These are phyloP conservation scores for Plestiodon gilberti DNA, from an alignment of 2,113 vertebrate species.

Conservation along the genomic window DNA sequence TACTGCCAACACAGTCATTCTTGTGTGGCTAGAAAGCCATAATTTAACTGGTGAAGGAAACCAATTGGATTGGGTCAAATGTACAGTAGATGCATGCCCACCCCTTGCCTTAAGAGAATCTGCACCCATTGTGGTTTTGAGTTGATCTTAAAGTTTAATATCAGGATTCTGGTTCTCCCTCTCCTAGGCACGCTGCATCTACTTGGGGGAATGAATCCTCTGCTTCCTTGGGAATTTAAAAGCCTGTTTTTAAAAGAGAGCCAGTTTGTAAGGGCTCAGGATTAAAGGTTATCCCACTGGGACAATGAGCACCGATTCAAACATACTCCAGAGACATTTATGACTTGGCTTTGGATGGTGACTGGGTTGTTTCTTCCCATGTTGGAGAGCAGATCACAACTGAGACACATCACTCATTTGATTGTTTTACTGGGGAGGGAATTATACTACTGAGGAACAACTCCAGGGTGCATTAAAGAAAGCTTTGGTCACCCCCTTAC, in stretches of 20 bases:
- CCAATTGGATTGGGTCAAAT: accelerated
- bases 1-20: not conserved
- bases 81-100: not conserved
- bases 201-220: not conserved
- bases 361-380: not conserved
- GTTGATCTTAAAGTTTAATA: not conserved
- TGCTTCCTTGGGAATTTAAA: not conserved
- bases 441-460: not conserved
- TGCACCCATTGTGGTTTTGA: not conserved
- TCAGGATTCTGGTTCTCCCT: not conserved
- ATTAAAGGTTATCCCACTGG: not conserved
- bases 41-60: not conserved
- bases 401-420: accelerated
- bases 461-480: not conserved
- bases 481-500: not conserved
- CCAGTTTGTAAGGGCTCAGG: not conserved
- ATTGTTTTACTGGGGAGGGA: too few relatives aligned
- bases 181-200: not conserved
- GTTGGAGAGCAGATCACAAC: not conserved
- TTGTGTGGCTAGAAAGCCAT: too few relatives aligned
- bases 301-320: not conserved
- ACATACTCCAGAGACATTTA: not conserved
- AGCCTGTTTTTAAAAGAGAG: not conserved
- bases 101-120: not conserved
- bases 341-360: not conserved